Evolutionary conservation across 2,888 invertebrate genomes (phyloP), one percentile per base, ranked within the genome.

Genomic region (Glomeris marginata): DNA sequence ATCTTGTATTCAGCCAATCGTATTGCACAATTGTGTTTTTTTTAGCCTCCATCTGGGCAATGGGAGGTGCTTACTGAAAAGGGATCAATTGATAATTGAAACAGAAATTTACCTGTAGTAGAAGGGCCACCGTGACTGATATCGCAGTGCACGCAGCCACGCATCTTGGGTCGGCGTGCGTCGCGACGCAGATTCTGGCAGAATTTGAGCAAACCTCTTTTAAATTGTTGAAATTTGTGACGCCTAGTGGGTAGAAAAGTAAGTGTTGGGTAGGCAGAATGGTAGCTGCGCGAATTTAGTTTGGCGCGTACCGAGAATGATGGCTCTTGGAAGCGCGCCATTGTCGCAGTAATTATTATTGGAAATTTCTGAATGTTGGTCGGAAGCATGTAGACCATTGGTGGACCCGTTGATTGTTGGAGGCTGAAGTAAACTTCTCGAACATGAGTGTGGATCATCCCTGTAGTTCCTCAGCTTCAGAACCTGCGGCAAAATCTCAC

Each of bases 91-190:
- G n/a, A n/a, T n/a, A n/a, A n/a, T n/a, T 41, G 8, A 41, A 8
- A 36, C 18, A 20, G 36, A 13, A 21, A 33, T n/a, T 16, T 36
- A 56, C 60, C 55, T 59, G 66, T 33, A 68, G 54, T 51, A 67
- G 53, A 5, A 62, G 56, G 8, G 68, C 61, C 3, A 66, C 56
- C 6, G 65, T 47, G 16, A 60, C 54, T 16, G 66, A 61, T 22
- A 64, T 51, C 18, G 62, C 55, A 22, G 64, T 61, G 53, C 62
- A 62, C 6, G 64, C 58, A 16, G 65, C 62, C 22, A 63, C 56
- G 58, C 64, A 64, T 28, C 60, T 51, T 5, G 60, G 60, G 51
- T 63, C 61, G 49, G 60, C 55, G 56, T 68, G 68, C 18, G 66
- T 65, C 5, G 67, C 61, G 40, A 57, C 55, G 54, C 67, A 66